Evolutionary conservation across 2,113 vertebrate genomes (phyloP), one percentile per base, ranked within the genome.

Genomic region (Typhlomys cinereus): DNA sequence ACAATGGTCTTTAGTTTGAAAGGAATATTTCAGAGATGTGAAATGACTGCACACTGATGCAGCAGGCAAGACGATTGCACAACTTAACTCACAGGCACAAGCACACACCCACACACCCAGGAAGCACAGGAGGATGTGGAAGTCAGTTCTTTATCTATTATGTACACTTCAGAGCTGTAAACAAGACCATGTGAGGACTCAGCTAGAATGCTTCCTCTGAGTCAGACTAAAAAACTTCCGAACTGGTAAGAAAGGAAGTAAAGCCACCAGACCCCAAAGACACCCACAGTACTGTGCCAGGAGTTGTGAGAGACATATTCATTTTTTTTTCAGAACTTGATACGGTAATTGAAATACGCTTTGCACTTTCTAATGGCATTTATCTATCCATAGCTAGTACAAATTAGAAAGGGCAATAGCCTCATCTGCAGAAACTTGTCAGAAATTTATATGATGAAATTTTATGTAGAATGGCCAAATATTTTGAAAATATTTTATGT

Each of bases 201-300:
- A 97, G 94, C 94, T 79, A 95, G 69, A 96, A 95, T 70, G 48
- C 86, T 97, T 97, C 96, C 96, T 97, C 96, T 97, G 96, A 97
- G 89, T 97, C 96, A 97, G 86, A 94, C 95, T 94, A 94, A 96
- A 90, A 97, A 96, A 96, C 96, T 95, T 96, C 95, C 84, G 54
- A 96, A 92, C 76, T 39, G 80, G 69, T 89, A 89, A 82, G 86
- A 71, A 95, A 95, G 96, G 96, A 96, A 97, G 91, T 81, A 92
- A 85, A 92, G 80, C 89, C 79, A 81, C 57, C 50, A 57, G 69
- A 87, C 93, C 70, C 44, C 17, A 54, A 93, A 95, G 89, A 94
- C 84, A 90, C 75, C 85, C 90, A 90, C 50, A 69, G 91, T 75
- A 80, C 31, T 93, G 27, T 88, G 41, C 39, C 61, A 92, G 23